Conservation (phyloP, 2,797 vertebrate genomes). For the Alectoris magna region DNA sequence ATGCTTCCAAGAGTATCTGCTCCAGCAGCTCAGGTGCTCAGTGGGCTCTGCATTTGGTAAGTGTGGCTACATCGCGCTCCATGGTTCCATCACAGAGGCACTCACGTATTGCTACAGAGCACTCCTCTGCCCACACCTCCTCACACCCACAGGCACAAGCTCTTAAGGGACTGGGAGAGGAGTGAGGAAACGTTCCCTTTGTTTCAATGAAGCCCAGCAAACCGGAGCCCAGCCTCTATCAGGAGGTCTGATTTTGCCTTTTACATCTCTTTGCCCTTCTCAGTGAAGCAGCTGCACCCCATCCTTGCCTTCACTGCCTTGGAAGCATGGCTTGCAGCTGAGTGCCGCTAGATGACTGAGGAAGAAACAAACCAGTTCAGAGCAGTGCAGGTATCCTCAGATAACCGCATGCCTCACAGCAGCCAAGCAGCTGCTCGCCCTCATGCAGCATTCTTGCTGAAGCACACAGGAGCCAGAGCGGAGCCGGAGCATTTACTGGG, state of each 20-base stretch:
- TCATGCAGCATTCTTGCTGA: background rate
- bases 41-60: background rate
- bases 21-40: background rate
- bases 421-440: background rate
- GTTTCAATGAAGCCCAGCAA: background rate
- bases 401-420: background rate
- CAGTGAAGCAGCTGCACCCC: background rate
- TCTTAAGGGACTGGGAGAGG: background rate
- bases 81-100: background rate
- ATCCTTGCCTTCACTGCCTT: background rate
- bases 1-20: background rate
- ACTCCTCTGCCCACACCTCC: background rate
- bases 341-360: background rate
- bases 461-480: background rate
- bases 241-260: background rate
- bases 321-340: background rate
- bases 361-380: conserved; percentile 33
- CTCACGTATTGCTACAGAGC: background rate
- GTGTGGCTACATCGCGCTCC: background rate
- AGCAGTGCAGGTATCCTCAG: background rate
- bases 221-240: background rate
- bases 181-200: background rate
- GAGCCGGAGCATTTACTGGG: background rate
- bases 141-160: background rate
- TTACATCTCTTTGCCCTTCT: background rate